Evolutionary conservation across 2,797 vertebrate genomes (phyloP).

Genomic region (Buceros bicornis): DNA sequence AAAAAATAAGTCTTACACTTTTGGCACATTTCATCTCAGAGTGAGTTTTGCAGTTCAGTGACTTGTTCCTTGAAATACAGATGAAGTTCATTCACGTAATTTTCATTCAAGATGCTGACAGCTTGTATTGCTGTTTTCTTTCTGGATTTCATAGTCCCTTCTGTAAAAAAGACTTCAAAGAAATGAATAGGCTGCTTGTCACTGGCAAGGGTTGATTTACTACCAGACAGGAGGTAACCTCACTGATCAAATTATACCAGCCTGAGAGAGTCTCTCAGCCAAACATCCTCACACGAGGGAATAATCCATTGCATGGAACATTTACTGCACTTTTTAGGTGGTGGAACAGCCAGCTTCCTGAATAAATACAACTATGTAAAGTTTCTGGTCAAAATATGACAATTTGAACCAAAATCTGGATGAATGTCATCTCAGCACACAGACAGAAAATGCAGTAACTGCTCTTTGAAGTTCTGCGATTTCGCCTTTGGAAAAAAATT

Average conservation of each 20-base stretch:
- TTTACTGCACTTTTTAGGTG: not conserved
- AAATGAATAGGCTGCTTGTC: not conserved
- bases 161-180: not conserved
- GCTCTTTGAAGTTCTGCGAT: not conserved
- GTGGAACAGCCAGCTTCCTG: not conserved
- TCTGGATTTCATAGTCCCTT: not conserved
- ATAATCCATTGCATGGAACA: fast-evolving
- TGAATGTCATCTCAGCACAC: not conserved
- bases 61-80: not conserved
- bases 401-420: not conserved
- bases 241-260: not conserved
- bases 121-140: not conserved
- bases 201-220: not conserved
- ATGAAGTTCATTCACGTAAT: not conserved
- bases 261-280: not conserved
- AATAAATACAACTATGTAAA: not conserved
- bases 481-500: not conserved
- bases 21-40: not conserved
- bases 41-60: not conserved
- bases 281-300: not conserved
- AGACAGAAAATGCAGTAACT: not conserved
- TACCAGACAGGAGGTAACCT: not conserved
- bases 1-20: not conserved
- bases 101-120: conserved; percentile 21
- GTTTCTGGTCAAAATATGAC: not conserved